Percentiles rank a stretch among this genome's conserved stretches.
phyloP scores from a whole-genome alignment of 2,888 invertebrate genomes.

The Cantharis nigra region DNA sequence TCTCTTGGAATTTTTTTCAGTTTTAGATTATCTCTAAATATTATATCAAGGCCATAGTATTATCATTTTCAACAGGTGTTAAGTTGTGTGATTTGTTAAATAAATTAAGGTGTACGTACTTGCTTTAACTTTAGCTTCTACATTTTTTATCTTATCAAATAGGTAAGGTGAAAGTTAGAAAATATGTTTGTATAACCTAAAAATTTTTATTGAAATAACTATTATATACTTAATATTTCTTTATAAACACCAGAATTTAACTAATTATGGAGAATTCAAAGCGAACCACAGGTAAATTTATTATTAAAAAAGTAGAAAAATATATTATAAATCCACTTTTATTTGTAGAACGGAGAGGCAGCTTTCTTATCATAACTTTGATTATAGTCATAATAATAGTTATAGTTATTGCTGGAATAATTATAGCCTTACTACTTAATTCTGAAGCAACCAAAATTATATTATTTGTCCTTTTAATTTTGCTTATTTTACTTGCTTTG shows the following conservation, averaged over 20 bases:
- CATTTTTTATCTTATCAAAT: not conserved
- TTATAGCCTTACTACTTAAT: conserved; percentile 35
- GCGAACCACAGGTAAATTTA: conserved; percentile 16
- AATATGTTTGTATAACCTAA: not conserved
- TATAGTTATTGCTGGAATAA: conserved; percentile 39
- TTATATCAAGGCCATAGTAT: not conserved
- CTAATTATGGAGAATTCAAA: conserved; percentile 18
- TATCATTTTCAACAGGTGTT: too few species aligned
- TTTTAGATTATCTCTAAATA: not conserved
- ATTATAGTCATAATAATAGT: conserved; percentile 36
- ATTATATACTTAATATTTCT: too few species aligned
- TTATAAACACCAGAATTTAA: not conserved
- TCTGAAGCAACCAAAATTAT: conserved; percentile 37
- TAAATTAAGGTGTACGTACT: not conserved
- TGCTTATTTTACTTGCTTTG: conserved; percentile 39
- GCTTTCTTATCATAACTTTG: conserved; percentile 40
- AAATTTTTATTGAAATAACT: not conserved
- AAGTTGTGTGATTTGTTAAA: not conserved
- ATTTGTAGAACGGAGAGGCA: conserved; percentile 37
- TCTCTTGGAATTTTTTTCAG: not conserved
- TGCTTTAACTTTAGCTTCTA: not conserved
- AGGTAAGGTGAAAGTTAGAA: not conserved
- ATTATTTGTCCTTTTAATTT: conserved; percentile 36
- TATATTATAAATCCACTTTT: not conserved
- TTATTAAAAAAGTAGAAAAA: not conserved